Base-by-base conservation (phyloP, 2,888 invertebrate species). In the Stenotaenia linearis region DNA sequence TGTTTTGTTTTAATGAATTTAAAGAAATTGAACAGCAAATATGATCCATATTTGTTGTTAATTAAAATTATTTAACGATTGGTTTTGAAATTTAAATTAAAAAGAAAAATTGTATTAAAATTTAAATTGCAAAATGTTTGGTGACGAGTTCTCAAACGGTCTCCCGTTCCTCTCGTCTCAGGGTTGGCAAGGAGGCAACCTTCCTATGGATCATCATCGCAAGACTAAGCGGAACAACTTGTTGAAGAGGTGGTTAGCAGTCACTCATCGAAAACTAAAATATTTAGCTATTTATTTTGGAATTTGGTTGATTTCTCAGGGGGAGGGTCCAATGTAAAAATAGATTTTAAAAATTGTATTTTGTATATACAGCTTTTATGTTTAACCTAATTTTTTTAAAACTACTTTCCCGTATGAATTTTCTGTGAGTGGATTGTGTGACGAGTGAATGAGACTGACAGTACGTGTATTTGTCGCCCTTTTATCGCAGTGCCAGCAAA, bases 101-200 rank as follows among this genome's bases (percentile, higher is more conserved):
- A n/a, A n/a, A n/a, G n/a, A 69, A 69, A 25, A 23, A 7, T 45
- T 45, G 18, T 50, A 69, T 25, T 69, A 28, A 69, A 69, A 69
- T 25, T 69, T 15, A n/a, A 50, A 18, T 50, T 50, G 4, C 45
- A 45, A 45, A 45, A 45, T 74, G 30, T 75, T 75, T 78, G 37
- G 79, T 79, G 79, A 75, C 79, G 75, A 79, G 74, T 79, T 79
- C 79, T 81, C 79, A 81, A 79, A 61, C 77, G 78, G 81, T 81
- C 61, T 81, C 80, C 80, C 81, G 75, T 81, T 81, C 78, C 81
- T 81, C 80, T 81, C 77, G 78, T 80, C 81, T 81, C 81, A 81
- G 81, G 81, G 81, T 79, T 81, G 81, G 75, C 80, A 80, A 76
- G 35, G 79, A 80, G 80, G 80, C 79, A 80, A 78, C 80, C 78